These are phyloP conservation scores for Xenopus petersii DNA, from an alignment of 2,797 vertebrate species.

Conservation along the genomic window DNA sequence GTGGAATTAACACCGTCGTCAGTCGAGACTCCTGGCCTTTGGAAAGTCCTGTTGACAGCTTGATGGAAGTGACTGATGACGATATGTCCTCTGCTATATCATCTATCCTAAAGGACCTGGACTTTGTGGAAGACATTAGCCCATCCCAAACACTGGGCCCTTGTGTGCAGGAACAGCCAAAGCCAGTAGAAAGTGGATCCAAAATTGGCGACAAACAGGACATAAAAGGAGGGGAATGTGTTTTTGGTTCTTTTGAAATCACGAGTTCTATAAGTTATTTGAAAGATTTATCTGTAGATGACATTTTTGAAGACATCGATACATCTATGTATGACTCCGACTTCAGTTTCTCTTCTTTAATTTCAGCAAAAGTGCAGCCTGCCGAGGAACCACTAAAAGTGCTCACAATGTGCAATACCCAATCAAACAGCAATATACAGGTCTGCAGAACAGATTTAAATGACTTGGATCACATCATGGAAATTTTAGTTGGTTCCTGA, in stretches of 20 bases:
- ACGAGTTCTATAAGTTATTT: conserved; percentile 79
- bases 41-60: conserved; percentile 59
- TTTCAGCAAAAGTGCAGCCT: conserved; percentile 58
- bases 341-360: conserved; percentile 64
- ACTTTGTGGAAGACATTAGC: conserved; percentile 68
- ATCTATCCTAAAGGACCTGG: conserved; percentile 67
- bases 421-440: conserved; percentile 67
- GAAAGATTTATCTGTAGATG: conserved; percentile 78
- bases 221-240: conserved; percentile 62
- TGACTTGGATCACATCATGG: conserved; percentile 86
- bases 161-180: conserved; percentile 60
- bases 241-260: conserved; percentile 73
- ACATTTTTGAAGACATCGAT: conserved; percentile 86
- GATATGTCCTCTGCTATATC: conserved; percentile 62
- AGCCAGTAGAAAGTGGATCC: conserved; percentile 54
- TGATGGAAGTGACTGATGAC: conserved; percentile 59
- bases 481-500: conserved; percentile 82
- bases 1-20: conserved; percentile 52
- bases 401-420: conserved; percentile 64
- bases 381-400: conserved; percentile 72
- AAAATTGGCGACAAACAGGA: conserved; percentile 59
- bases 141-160: conserved; percentile 64
- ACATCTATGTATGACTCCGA: conserved; percentile 86
- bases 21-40: conserved; percentile 55
- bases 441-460: conserved; percentile 77